phyloP scores from a whole-genome alignment of 92 coral and sea anemone genomes.

The Palythoa heliodiscus region DNA sequence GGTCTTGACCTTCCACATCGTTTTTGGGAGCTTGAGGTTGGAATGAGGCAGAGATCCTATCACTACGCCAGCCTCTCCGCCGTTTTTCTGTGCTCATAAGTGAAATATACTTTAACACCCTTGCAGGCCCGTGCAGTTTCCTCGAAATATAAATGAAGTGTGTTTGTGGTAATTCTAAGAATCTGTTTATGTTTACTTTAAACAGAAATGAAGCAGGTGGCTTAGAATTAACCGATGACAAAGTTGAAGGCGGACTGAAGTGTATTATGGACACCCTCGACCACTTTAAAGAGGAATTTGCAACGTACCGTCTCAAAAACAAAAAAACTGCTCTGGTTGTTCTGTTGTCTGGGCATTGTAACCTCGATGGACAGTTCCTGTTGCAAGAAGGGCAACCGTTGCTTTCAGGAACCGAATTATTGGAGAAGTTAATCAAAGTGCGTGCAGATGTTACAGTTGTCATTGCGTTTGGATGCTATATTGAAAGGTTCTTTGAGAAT shows the following conservation, averaged over 20 bases:
- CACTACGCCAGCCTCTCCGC: too few relatives aligned
- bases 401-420: not conserved
- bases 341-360: not conserved
- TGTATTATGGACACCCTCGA: not conserved
- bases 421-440: not conserved
- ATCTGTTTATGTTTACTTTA: not conserved
- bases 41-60: too few relatives aligned
- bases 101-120: too few relatives aligned
- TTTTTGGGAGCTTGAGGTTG: too few relatives aligned
- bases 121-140: too few relatives aligned
- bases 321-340: conserved; percentile 11
- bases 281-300: not conserved
- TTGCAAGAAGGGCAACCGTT: not conserved
- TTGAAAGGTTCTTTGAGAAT: not conserved
- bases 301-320: not conserved
- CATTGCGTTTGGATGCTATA: not conserved
- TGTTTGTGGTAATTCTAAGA: not conserved
- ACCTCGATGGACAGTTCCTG: not conserved
- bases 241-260: not conserved
- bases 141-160: too few relatives aligned
- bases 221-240: not conserved
- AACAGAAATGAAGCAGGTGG: not conserved
- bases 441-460: conserved; percentile 8
- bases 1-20: too few relatives aligned
- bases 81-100: too few relatives aligned